phyloP scores from a whole-genome alignment of 2,888 invertebrate species.

The Sarcophaga carnaria region DNA sequence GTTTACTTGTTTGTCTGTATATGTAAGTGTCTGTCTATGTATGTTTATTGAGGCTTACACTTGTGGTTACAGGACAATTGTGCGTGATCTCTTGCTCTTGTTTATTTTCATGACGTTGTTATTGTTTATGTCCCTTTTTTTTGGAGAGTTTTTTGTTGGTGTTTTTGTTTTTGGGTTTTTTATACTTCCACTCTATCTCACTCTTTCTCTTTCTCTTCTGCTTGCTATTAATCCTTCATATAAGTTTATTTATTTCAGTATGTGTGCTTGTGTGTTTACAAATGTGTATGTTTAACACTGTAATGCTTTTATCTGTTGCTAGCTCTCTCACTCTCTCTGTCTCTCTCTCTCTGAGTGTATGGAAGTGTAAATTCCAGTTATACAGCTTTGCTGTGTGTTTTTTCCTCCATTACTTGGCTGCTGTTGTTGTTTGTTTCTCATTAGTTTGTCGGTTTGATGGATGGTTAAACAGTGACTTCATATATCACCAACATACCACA shows the following conservation, averaged over 20 bases:
- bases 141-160: background rate
- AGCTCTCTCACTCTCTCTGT: background rate
- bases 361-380: background rate
- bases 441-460: conserved; percentile 65
- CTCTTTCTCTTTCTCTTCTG: background rate
- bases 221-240: background rate
- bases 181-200: background rate
- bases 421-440: conserved; percentile 62
- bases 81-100: conserved; percentile 38
- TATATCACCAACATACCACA: conserved; percentile 64
- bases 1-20: background rate
- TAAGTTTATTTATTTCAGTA: conserved; percentile 32
- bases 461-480: conserved; percentile 62
- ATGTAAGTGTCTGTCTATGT: background rate
- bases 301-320: background rate
- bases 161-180: background rate
- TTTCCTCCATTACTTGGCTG: conserved; percentile 17
- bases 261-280: background rate
- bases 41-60: conserved; percentile 7
- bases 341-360: background rate
- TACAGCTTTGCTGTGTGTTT: background rate
- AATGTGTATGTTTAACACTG: conserved; percentile 7
- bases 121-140: conserved; percentile 6
- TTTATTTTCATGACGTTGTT: conserved; percentile 52
- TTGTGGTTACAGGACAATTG: conserved; percentile 44